Evolutionary conservation across 2,888 invertebrate genomes (phyloP), one percentile per base, ranked within the genome.

Genomic region (Prosopocoilus inquinatus): DNA sequence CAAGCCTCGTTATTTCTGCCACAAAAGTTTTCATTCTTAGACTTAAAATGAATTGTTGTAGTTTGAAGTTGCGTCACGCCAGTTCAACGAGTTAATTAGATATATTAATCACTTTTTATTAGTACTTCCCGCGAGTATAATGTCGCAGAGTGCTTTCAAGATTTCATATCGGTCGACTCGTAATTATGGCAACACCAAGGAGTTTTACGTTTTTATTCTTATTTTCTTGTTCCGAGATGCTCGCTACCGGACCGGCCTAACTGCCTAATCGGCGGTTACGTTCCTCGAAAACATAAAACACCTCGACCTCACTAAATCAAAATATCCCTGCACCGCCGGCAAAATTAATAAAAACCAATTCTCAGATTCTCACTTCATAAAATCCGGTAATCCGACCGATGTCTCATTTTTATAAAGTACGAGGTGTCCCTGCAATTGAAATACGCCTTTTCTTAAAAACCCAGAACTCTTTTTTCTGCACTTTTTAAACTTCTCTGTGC

Each of bases 41-140:
- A 64, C 64, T 61, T 62, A 64, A 32, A 70, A 70, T 69, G 68
- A 69, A 71, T 69, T 68, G 69, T 67, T 70, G 67, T 68, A 68
- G 68, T 69, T 71, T 67, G 68, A 61, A 68, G 64, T 67, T 68
- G 65, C 69, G 69, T 70, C 70, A 70, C 67, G 66, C 63, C 68
- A 68, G 68, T 69, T 69, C 66, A 69, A 68, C 66, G 70, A 69
- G 69, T 71, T 72, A 72, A 72, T 72, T 72, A 70, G 69, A 65
- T 67, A 67, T 70, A 72, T 72, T 71, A 71, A 72, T 72, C 70
- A 70, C 69, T 70, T 72, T 72, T 71, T 72, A 71, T 69, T 70
- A 67, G 68, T 62, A 59, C 63, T 65, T 63, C 66, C 66, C 66
- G 65, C 60, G 66, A 66, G 65, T 68, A 64, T 68, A 67, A 69